A percentile compares a stretch with the other conserved stretches of the same genome.
These are phyloP conservation scores for Syrphus vitripennis DNA, from an alignment of 2,888 invertebrate species.

Conservation along the genomic window DNA sequence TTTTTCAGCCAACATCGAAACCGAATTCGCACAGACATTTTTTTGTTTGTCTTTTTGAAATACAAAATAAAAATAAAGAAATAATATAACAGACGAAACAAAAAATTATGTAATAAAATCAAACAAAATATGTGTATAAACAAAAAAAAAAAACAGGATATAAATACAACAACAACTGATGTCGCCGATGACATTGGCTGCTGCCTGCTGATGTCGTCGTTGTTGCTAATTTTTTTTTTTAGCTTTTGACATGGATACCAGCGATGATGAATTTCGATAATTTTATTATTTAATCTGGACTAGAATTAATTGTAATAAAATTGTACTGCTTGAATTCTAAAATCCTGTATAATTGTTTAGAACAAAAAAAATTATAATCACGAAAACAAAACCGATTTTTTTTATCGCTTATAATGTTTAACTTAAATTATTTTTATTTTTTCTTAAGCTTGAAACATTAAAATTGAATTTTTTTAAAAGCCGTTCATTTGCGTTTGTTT, in stretches of 20 bases:
- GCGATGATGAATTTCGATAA: too few relatives aligned
- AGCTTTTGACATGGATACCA: neutral
- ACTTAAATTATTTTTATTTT: too few relatives aligned
- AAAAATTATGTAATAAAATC: conserved; percentile 31
- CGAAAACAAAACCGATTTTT: too few relatives aligned
- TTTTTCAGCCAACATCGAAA: conserved; percentile 19
- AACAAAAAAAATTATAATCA: too few relatives aligned
- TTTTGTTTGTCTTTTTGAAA: neutral
- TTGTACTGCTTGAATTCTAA: too few relatives aligned
- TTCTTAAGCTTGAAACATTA: too few relatives aligned
- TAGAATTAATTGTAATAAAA: too few relatives aligned
- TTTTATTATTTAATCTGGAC: too few relatives aligned
- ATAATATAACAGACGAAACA: conserved; percentile 1
- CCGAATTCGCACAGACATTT: conserved; percentile 3
- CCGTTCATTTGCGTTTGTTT: too few relatives aligned
- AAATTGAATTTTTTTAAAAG: too few relatives aligned
- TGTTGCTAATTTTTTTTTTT: conserved; percentile 24
- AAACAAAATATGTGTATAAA: conserved; percentile 3
- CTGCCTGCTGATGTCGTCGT: neutral
- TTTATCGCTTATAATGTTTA: too few relatives aligned
- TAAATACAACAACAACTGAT: neutral
- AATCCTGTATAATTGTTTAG: too few relatives aligned
- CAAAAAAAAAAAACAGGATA: conserved; percentile 14
- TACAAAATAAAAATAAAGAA: neutral
- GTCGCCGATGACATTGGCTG: neutral